Evolutionary conservation across 1,140 invertebrate species (phyloP).

Genomic region (Gonatopus flavifemur): DNA sequence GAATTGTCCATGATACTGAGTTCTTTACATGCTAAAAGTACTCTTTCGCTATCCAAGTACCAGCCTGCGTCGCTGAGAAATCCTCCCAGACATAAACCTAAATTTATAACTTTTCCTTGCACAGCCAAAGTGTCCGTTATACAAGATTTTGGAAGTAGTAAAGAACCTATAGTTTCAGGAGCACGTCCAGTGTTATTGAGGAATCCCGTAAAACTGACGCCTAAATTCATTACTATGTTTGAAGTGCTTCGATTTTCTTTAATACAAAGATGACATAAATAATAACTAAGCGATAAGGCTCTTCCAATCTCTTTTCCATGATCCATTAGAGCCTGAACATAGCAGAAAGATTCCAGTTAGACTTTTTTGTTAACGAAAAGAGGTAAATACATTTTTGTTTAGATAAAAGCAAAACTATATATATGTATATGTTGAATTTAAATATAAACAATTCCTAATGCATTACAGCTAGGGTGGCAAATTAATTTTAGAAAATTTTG

Average conservation of each 20-base stretch:
- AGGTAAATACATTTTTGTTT: too few species aligned
- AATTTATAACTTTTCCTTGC: slow-evolving; percentile 53
- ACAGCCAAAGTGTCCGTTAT: too few species aligned
- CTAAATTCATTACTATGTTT: slow-evolving; percentile 58
- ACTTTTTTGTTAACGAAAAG: too few species aligned
- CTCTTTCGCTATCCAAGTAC: slow-evolving; percentile 72
- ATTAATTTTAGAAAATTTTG: too few species aligned
- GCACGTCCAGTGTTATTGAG: slow-evolving; percentile 83
- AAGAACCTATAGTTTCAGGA: too few species aligned
- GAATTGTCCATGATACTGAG: slow-evolving; percentile 61
- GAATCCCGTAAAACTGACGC: slow-evolving; percentile 71
- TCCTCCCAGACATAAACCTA: slow-evolving; percentile 66
- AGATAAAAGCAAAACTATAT: too few species aligned
- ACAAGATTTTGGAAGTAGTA: too few species aligned
- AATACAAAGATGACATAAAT: slow-evolving; percentile 37
- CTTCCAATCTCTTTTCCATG: slow-evolving; percentile 62
- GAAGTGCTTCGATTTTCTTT: slow-evolving; percentile 21
- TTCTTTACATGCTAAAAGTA: slow-evolving; percentile 67
- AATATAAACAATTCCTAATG: too few species aligned
- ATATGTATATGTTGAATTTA: too few species aligned
- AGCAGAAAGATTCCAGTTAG: too few species aligned
- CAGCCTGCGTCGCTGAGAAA: slow-evolving; percentile 87
- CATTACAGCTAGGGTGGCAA: too few species aligned
- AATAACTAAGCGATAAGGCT: slow-evolving; percentile 58
- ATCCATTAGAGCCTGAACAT: slow-evolving; percentile 64